Evolutionary conservation across 2,797 vertebrate genomes (phyloP), one percentile per base, ranked within the genome.

Genomic region (Neomorphus geoffroyi): DNA sequence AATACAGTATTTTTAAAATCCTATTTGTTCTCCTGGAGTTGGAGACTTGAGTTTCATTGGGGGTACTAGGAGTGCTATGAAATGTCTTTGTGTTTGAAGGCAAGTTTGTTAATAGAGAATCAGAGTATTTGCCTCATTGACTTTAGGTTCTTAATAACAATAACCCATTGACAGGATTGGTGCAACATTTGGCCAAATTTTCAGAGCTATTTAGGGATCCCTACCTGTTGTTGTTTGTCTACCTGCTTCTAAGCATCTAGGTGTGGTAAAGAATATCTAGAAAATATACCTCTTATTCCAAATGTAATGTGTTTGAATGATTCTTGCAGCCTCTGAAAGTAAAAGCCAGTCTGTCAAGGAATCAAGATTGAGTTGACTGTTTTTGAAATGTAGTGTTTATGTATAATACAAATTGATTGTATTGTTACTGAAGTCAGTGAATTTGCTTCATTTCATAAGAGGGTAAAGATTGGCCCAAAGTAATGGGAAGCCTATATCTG

Each of bases 401-500:
- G 6, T 62, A 13, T 53, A 62, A 75, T 57, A 53, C 1, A 43
- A 77, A 67, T 35, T 35, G 33, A 30, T 13, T 50, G 33, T 26
- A 10, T 80, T 88, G 94, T 85, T n/a, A 54, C 33, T 2, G 21
- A 48, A 60, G 75, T 81, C n/a, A 43, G 32, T 91, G 79, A 79
- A 62, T 69, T 92, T 92, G 35, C 50, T 78, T 93, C 33, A 7
- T 94, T 89, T 71, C 35, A 8, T 79, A 70, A 24, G 77, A 80
- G 88, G 37, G 66, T 86, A 72, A 83, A 79, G n/a, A 41, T 60
- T 93, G 91, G 80, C 66, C 33, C 28, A 39, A 57, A 86, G 39
- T 86, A 91, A 72, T 91, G 72, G 58, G 91, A 95, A 91, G 70
- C 77, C 91, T 91, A 92, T 92, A 85, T 90, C 92, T 93, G 87